Conservation (phyloP, 64 coral and sea anemone species). For the Astreopora myriophthalma region DNA sequence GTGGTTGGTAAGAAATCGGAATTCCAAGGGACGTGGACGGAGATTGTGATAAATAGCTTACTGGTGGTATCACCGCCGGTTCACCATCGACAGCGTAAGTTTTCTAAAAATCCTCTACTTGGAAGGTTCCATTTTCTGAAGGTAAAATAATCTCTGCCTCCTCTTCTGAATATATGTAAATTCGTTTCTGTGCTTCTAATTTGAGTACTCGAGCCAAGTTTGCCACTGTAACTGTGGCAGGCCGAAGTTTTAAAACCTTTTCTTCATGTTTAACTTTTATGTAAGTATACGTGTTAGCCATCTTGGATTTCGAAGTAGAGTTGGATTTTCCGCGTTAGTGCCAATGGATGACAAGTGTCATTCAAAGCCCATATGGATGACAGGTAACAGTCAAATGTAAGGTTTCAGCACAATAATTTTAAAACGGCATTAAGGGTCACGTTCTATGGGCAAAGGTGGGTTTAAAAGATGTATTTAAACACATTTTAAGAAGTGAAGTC, state of each 20-base stretch:
- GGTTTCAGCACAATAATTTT: no score
- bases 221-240: neutral
- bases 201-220: conserved; percentile 23
- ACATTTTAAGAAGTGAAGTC: no score
- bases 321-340: neutral
- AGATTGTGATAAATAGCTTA: neutral
- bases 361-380: no score
- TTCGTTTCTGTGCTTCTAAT: conserved; percentile 27
- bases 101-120: conserved; percentile 1
- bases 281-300: neutral
- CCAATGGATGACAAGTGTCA: neutral
- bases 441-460: no score
- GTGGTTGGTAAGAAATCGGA: neutral
- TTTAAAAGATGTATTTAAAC: no score
- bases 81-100: neutral
- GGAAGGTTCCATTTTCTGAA: neutral
- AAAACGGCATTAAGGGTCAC: no score
- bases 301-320: neutral
- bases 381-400: no score
- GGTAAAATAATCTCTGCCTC: neutral
- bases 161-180: neutral
- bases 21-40: neutral
- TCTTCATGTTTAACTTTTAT: neutral
- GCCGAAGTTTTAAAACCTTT: conserved; percentile 1
- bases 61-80: neutral